Percentiles rank a stretch among this genome's conserved stretches.
phyloP scores from a whole-genome alignment of 2,888 invertebrate species.

The Oxystoma pomonae region DNA sequence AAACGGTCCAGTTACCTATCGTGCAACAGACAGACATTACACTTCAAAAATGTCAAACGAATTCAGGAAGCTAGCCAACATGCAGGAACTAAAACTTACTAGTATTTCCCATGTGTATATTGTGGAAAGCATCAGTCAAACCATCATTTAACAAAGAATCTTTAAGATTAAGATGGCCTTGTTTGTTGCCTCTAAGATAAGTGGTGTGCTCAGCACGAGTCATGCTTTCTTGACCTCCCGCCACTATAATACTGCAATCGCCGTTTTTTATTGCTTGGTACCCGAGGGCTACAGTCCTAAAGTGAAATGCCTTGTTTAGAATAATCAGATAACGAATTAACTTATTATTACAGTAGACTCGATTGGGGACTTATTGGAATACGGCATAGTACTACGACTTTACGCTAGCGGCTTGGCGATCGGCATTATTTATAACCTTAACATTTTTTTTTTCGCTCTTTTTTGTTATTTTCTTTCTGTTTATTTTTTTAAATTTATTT shows the following conservation, averaged over 20 bases:
- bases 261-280: slow-evolving; percentile 64
- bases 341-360: too few species aligned
- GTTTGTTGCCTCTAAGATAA: slow-evolving; percentile 61
- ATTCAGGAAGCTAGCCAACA: background rate
- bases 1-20: too few species aligned
- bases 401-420: too few species aligned
- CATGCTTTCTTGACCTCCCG: slow-evolving; percentile 84
- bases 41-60: too few species aligned
- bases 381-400: too few species aligned
- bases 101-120: slow-evolving; percentile 77
- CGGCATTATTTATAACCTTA: too few species aligned
- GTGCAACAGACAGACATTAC: too few species aligned
- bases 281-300: slow-evolving; percentile 62
- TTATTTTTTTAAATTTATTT: too few species aligned
- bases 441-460: too few species aligned
- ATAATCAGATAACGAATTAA: background rate
- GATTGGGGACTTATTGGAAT: too few species aligned
- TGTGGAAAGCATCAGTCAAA: slow-evolving; percentile 68
- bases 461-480: too few species aligned
- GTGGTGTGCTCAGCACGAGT: slow-evolving; percentile 67
- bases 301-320: background rate
- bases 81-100: slow-evolving; percentile 46
- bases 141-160: slow-evolving; percentile 70
- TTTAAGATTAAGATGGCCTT: slow-evolving; percentile 59
- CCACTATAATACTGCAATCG: slow-evolving; percentile 64